These are phyloP conservation scores for Meliscaeva auricollis DNA, from an alignment of 2,888 invertebrate species.

Conservation along the genomic window DNA sequence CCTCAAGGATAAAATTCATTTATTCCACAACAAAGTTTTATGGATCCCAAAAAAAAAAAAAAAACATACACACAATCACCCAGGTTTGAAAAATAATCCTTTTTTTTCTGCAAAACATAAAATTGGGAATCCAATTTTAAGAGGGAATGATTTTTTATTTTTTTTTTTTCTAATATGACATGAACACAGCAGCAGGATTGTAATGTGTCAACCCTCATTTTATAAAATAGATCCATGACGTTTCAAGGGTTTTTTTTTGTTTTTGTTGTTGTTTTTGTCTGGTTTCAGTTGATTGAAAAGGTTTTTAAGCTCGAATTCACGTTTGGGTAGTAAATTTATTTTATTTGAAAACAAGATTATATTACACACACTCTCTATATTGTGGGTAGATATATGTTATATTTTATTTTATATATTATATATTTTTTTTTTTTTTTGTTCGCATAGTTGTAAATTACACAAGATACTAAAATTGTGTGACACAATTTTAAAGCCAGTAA, in stretches of 20 bases:
- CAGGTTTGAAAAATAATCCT: background rate
- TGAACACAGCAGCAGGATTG: background rate
- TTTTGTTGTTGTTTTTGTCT: background rate
- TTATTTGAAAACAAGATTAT: conserved; percentile 34
- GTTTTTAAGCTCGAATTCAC: conserved; percentile 35
- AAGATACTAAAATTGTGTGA: background rate
- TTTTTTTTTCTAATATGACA: background rate
- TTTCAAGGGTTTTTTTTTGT: background rate
- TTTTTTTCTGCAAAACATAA: background rate
- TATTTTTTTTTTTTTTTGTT: background rate
- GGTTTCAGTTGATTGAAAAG: conserved; percentile 23
- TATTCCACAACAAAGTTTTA: too few relatives aligned
- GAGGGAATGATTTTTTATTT: background rate
- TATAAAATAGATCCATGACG: conserved; percentile 17
- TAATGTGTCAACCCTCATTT: conserved; percentile 28
- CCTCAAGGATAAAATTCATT: background rate
- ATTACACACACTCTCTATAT: conserved; percentile 1
- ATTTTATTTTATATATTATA: too few relatives aligned
- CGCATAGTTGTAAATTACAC: too few relatives aligned
- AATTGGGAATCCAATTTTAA: conserved; percentile 15
- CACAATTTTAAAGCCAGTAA: background rate
- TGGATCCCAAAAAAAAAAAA: too few relatives aligned
- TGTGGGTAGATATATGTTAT: conserved; percentile 1
- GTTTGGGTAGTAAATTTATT: conserved; percentile 53
- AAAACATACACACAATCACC: background rate